Evolutionary conservation across 30 jellyfish, hydroid and myxozoan genomes (phyloP).

Genomic region (Turritopsis dohrnii): DNA sequence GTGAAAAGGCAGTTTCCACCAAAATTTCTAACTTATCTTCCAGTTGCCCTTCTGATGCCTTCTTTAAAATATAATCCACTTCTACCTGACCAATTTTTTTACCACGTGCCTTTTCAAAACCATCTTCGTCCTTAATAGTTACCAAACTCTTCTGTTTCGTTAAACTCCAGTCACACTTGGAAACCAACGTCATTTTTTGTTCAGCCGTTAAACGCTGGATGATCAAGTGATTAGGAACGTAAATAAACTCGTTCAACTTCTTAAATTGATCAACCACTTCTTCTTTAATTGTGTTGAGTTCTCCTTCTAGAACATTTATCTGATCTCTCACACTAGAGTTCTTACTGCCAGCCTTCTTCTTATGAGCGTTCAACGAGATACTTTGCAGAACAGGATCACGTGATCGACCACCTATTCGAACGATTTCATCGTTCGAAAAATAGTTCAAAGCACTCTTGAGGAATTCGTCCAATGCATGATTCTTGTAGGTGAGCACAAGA

Average conservation of each 20-base stretch:
- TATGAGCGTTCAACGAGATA: neutral
- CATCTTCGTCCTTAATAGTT: neutral
- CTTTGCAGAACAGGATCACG: conserved; percentile 16
- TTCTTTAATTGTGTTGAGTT: conserved; percentile 8
- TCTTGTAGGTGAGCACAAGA: conserved; percentile 59
- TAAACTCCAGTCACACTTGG: neutral
- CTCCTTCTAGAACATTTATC: neutral
- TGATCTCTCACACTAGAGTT: conserved; percentile 11
- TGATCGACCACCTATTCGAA: conserved; percentile 29
- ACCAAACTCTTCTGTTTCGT: neutral
- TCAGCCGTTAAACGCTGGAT: conserved; percentile 8
- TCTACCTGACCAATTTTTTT: neutral
- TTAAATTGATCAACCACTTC: conserved; percentile 20
- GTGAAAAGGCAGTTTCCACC: conserved; percentile 15
- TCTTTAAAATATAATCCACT: neutral
- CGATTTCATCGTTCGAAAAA: conserved; percentile 7
- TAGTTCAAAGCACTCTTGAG: conserved; percentile 24
- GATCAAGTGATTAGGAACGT: conserved; percentile 13
- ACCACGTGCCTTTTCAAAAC: conserved; percentile 13
- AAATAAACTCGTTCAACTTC: conserved; percentile 17
- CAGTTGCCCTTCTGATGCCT: neutral
- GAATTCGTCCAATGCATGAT: conserved; percentile 75
- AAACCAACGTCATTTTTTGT: conserved; percentile 18
- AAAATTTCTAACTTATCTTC: neutral
- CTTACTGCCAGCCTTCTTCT: conserved; percentile 10